Conservation (phyloP, 2,797 vertebrate species). For the Epinephelus malabaricus region DNA sequence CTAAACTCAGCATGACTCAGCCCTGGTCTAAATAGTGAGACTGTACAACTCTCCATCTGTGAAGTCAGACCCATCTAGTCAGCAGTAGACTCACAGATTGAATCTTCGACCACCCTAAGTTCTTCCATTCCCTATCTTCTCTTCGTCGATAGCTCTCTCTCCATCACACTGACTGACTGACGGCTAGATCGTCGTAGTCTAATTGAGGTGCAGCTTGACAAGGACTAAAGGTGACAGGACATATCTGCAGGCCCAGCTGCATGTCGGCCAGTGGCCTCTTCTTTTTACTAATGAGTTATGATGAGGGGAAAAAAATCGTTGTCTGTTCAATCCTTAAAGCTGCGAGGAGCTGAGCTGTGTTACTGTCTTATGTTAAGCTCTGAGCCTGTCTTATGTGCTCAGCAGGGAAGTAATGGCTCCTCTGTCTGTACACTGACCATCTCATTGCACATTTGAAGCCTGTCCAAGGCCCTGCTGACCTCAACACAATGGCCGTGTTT, state of each 20-base stretch:
- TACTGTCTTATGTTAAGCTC: conserved; percentile 68
- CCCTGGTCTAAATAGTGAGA: conserved; percentile 15
- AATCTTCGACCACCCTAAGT: conserved; percentile 22
- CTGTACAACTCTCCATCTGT: conserved; percentile 41
- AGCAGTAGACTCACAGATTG: conserved; percentile 34
- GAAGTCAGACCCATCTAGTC: conserved; percentile 27
- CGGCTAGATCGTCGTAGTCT: conserved; percentile 35
- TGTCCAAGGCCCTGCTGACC: conserved; percentile 71
- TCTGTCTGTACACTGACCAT: conserved; percentile 70
- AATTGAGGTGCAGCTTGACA: conserved; percentile 49
- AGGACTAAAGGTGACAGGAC: conserved; percentile 51
- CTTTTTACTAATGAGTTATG: conserved; percentile 50
- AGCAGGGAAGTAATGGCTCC: conserved; percentile 73
- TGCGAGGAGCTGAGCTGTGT: conserved; percentile 52
- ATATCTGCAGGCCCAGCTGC: conserved; percentile 35
- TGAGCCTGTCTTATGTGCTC: conserved; percentile 68
- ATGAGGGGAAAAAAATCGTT: conserved; percentile 5
- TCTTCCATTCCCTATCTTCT: conserved; percentile 9
- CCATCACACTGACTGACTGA: conserved; percentile 41
- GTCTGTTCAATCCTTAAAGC: conserved; percentile 53
- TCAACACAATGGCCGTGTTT: conserved; percentile 70
- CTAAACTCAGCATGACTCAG: conserved; percentile 30
- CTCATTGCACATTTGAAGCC: conserved; percentile 76
- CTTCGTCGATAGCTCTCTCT: conserved; percentile 39
- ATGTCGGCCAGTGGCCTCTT: conserved; percentile 21